phyloP scores from a whole-genome alignment of 2,113 vertebrate genomes.

The Malurus cyaneus region DNA sequence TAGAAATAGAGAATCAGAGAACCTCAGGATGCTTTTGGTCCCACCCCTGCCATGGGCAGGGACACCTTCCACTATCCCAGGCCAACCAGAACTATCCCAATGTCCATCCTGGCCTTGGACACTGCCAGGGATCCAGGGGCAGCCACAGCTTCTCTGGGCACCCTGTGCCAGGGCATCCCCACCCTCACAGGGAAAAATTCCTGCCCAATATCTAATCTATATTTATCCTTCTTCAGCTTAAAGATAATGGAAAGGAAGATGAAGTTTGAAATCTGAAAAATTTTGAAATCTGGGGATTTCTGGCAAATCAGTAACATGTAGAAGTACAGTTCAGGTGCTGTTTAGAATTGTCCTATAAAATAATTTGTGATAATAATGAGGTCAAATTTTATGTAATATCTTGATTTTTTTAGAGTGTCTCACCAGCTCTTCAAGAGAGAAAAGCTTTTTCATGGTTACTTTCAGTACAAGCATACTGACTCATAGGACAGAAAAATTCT shows the following conservation, averaged over 20 bases:
- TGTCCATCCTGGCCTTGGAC: neutral
- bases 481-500: neutral
- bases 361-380: neutral
- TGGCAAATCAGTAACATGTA: neutral
- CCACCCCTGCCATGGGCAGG: neutral
- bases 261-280: neutral
- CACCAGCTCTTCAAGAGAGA: neutral
- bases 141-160: no score
- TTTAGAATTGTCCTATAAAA: neutral
- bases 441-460: neutral
- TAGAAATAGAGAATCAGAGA: neutral
- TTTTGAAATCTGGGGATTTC: neutral
- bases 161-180: no score
- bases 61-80: neutral
- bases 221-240: neutral
- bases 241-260: neutral
- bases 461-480: neutral
- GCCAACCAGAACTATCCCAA: no score
- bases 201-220: neutral
- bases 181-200: no score
- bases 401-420: neutral
- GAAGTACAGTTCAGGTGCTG: neutral
- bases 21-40: no score
- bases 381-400: neutral
- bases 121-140: no score